These are phyloP conservation scores for Pangasius larnaudii DNA, from an alignment of 2,797 vertebrate genomes.

Conservation along the genomic window DNA sequence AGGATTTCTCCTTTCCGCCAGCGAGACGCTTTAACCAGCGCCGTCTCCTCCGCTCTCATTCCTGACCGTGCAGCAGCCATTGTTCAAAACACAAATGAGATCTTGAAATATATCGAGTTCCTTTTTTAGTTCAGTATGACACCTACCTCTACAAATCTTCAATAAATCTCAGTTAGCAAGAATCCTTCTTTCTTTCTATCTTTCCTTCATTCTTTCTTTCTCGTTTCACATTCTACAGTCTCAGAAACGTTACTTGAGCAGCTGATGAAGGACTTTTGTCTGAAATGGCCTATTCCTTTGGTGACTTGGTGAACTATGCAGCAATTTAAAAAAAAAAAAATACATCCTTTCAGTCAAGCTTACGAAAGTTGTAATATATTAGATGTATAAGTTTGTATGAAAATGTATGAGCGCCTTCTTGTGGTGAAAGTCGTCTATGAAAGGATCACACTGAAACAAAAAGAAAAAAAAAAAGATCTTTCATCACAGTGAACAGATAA, in stretches of 20 bases:
- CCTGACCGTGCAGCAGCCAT: too few relatives aligned
- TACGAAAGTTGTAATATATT: neutral
- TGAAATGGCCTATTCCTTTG: too few relatives aligned
- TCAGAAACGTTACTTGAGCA: too few relatives aligned
- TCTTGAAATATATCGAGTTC: too few relatives aligned
- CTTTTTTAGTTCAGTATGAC: neutral
- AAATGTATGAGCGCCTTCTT: constrained; percentile 8
- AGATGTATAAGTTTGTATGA: neutral
- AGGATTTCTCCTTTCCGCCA: neutral
- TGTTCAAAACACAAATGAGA: too few relatives aligned
- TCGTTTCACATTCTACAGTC: neutral
- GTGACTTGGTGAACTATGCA: too few relatives aligned
- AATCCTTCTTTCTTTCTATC: too few relatives aligned
- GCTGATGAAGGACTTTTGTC: too few relatives aligned
- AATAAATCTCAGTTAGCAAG: too few relatives aligned
- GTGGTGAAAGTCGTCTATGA: neutral
- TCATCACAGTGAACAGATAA: neutral
- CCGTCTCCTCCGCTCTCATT: too few relatives aligned
- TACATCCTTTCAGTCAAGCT: neutral
- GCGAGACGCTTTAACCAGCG: too few relatives aligned
- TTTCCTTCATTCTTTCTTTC: neutral
- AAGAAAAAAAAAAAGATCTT: neutral
- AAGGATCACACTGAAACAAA: neutral
- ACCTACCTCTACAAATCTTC: too few relatives aligned
- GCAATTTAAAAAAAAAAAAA: neutral